phyloP scores from a whole-genome alignment of 1,140 invertebrate genomes.

The Drosophila pandora region DNA sequence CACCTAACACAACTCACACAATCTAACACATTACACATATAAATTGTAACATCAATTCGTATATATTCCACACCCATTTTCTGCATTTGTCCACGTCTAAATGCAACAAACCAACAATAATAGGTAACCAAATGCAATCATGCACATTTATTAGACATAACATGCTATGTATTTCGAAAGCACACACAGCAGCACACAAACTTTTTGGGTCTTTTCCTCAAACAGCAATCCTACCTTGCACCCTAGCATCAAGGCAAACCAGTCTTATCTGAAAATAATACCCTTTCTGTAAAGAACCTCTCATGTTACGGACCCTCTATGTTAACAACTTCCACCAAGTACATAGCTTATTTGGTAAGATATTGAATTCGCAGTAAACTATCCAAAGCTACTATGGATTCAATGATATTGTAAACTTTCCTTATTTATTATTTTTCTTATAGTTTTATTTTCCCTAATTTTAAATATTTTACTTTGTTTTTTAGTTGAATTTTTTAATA shows the following conservation, averaged over 20 bases:
- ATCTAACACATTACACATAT: conserved; percentile 32
- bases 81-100: conserved; percentile 61
- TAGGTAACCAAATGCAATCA: conserved; percentile 19
- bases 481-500: conserved; percentile 4
- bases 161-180: conserved; percentile 8
- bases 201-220: conserved; percentile 12
- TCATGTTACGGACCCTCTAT: conserved; percentile 12
- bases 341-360: too few species aligned
- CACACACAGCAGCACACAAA: conserved; percentile 27
- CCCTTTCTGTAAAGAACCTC: conserved; percentile 15
- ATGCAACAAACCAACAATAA: conserved; percentile 35
- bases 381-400: background rate
- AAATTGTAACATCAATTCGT: conserved; percentile 50
- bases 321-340: background rate
- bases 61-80: conserved; percentile 81
- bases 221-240: conserved; percentile 66
- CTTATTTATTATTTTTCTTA: background rate
- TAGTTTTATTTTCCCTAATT: background rate
- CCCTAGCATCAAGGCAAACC: conserved; percentile 76
- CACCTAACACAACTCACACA: conserved; percentile 60
- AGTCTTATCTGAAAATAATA: conserved; percentile 10
- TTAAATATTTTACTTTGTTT: background rate
- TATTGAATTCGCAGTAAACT: conserved; percentile 19
- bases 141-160: conserved; percentile 6
- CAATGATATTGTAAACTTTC: background rate